Base-by-base conservation (phyloP, 2,113 vertebrate genomes). In the Nipponia nippon region DNA sequence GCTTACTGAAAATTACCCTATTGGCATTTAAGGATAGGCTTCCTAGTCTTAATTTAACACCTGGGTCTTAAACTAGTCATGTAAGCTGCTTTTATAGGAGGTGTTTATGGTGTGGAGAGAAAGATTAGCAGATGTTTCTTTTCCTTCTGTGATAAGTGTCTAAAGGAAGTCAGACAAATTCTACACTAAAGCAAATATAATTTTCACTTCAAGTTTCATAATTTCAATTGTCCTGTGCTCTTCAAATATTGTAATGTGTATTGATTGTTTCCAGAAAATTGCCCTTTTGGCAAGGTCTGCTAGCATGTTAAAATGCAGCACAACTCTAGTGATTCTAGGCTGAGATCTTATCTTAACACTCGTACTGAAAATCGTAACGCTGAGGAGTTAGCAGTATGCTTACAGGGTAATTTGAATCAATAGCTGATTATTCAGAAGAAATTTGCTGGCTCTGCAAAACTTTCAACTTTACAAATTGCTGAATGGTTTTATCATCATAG, bases 401-500 rank as follows among this genome's bases (percentile, higher is more conserved):
- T 97, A 72, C 77, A 93, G 87, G 87, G 92, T 90, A 82, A 81
- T 72, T 89, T 91, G 69, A 95, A 93, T 93, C 97, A 89, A 92
- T 93, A 69, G 94, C 85, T 83, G 89, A 91, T 91, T 91, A 81
- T 92, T 97, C 93, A 90, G 62, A 91, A 97, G 96, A 96, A 82
- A 95, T 93, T 85, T 95, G 81, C 95, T 85, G 82, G 63, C 91
- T 95, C 78, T 95, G 82, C 95, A 91, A 92, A 97, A 96, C 93
- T 87, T 95, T 93, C 58, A 71, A 52, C 52, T 79, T 95, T 95
- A 84, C 67, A 94, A 95, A 80, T 84, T 76, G 87, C 82, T 98
- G 97, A 97, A 97, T 97, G 96, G 92, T 93, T 79, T 96, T 87
- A 96, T 98, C 97, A 97, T 97, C 95, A 65, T 44, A 76, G 82